These are phyloP conservation scores for Coluber constrictor DNA, from an alignment of 2,797 vertebrate genomes.

Conservation along the genomic window DNA sequence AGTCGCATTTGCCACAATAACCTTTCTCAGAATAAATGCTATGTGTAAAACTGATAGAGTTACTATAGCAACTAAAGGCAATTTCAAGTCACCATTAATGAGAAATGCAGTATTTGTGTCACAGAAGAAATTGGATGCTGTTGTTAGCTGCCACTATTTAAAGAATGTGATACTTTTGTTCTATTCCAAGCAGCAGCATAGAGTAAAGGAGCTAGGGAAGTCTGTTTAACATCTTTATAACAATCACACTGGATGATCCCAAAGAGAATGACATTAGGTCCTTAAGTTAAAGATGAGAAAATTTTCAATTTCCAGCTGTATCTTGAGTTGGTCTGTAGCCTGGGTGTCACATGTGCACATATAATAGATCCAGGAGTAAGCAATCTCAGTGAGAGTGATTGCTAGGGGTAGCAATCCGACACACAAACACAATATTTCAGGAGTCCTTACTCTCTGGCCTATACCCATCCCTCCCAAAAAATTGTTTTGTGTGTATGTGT, in stretches of 20 bases:
- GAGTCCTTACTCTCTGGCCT: neutral
- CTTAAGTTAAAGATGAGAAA: neutral
- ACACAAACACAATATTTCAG: neutral
- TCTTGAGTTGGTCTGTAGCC: neutral
- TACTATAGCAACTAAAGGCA: conserved; percentile 61
- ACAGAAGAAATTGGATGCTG: conserved; percentile 47
- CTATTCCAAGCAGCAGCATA: conserved; percentile 11
- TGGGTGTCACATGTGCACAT: neutral
- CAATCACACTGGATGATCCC: conserved; percentile 1
- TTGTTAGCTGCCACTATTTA: conserved; percentile 51
- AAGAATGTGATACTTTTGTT: conserved; percentile 34
- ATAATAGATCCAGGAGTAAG: neutral
- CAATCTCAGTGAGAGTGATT: neutral
- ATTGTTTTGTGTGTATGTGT: neutral
- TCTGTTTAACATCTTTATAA: neutral
- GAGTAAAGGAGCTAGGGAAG: conserved; percentile 18
- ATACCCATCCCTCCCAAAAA: neutral
- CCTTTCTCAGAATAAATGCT: conserved; percentile 66
- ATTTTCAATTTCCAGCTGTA: neutral
- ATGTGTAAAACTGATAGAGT: conserved; percentile 62
- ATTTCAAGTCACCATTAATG: conserved; percentile 62
- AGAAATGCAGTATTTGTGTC: conserved; percentile 61
- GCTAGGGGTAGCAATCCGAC: neutral
- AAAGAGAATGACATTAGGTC: neutral
- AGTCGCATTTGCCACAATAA: conserved; percentile 65